Base-by-base conservation (phyloP, 2,113 vertebrate species). In the Tauraco erythrolophus region DNA sequence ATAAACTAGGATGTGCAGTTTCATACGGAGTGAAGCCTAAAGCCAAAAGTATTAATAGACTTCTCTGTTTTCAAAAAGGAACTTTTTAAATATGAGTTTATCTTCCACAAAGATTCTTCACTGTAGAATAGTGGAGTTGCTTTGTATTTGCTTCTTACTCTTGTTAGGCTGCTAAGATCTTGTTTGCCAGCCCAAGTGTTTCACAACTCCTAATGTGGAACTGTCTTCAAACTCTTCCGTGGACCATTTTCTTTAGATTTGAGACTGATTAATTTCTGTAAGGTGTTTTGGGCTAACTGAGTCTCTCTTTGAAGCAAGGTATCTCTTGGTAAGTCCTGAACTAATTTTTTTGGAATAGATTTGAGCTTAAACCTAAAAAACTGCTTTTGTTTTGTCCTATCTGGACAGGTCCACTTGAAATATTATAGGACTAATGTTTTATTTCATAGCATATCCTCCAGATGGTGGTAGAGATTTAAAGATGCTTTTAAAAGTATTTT, bases 401-500 rank as follows among this genome's bases (percentile, higher is more conserved):
- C 23, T 64, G 23, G 39, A 39, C 23, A 64, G 3, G 3, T 45
- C 30, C 92, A 10, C 35, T 60, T 85, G 35, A 85, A 85, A 46
- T 57, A 23, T 3, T 60, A 2, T 57, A 18, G 31, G 64, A 66
- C 19, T 77, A 66, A 39, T 56, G 5, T 35, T 88, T 82, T 89
- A 74, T 85, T 97, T 65, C 85, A 35, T 69, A 81, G 46, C 35
- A 46, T 83, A 71, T 77, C 96, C 96, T 97, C 89, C 97, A 97
- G 96, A 92, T 96, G 96, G 97, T 96, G 76, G 84, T 96, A 97
- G 96, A 97, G 90, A 77, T 69, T 92, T 97, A 82, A 86, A 64
- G 48, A 65, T 62, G 13, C 7, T 11, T 84, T 50, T 66, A 9
- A 37, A 90, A 79, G 27, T 23, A 6, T 39, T 65, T 68, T 39